These are phyloP conservation scores for Agrypnia vestita DNA, from an alignment of 1,140 invertebrate genomes.

Conservation along the genomic window DNA sequence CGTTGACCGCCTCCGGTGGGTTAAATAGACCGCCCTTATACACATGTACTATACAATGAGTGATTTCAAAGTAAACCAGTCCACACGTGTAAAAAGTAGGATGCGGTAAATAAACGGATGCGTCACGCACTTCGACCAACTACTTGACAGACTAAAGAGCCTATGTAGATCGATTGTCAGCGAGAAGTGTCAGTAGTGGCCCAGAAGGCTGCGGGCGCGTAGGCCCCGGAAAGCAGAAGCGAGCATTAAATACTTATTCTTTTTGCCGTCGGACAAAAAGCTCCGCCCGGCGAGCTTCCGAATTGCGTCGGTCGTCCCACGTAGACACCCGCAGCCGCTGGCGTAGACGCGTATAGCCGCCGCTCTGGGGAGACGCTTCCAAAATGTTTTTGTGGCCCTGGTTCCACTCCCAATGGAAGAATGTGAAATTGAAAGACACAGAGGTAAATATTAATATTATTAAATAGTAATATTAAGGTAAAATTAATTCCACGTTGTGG, in stretches of 20 bases:
- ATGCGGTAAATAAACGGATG: no score
- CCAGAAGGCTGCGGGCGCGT: constrained; percentile 15
- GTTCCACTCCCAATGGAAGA: no score
- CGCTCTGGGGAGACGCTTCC: background rate
- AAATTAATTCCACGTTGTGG: no score
- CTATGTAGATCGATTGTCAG: constrained; percentile 9
- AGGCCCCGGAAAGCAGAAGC: background rate
- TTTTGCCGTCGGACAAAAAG: constrained; percentile 18
- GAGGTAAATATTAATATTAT: no score
- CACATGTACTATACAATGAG: no score
- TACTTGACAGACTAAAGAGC: background rate
- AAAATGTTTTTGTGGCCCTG: background rate
- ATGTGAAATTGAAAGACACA: no score
- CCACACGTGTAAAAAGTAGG: no score
- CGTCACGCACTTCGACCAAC: background rate
- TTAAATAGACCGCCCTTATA: no score
- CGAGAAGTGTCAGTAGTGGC: background rate
- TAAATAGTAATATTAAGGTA: no score
- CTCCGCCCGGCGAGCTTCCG: constrained; percentile 1
- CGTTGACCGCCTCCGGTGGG: no score
- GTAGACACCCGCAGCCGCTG: background rate
- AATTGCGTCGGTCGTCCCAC: constrained; percentile 13
- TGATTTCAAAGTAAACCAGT: no score
- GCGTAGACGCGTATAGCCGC: background rate
- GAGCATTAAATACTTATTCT: constrained; percentile 3